Evolutionary conservation across 1,140 invertebrate species (phyloP), one percentile per base, ranked within the genome.

Genomic region (Drosophila melanica): DNA sequence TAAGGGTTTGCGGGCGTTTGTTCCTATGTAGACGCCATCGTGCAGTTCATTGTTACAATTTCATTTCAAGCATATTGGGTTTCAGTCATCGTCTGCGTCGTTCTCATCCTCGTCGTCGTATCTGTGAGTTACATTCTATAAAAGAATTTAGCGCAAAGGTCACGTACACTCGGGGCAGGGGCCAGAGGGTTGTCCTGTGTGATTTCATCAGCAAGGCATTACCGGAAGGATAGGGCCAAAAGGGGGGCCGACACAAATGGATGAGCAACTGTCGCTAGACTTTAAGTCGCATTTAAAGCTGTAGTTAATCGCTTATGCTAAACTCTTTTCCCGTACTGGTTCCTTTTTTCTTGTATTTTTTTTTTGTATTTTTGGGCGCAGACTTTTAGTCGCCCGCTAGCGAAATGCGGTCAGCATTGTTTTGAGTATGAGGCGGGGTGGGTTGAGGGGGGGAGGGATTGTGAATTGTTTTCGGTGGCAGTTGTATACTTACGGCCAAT

Each of bases 21-120:
- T 12, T 54, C 16, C 14, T 14, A 65, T 44, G n/a, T n/a, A 44
- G 59, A 57, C 16, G 53, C 53, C 44, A 37, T 63, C 14, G 48
- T 64, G 68, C 72, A 82, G 81, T 85, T 85, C 81, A 85, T 85
- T 85, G 81, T 85, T 85, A 85, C 81, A 85, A 80, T 85, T 85
- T 85, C 69, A 85, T 85, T 85, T 85, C 68, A 84, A 79, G 51
- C 77, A 84, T 84, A 84, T 85, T 85, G 81, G 65, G 74, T 85
- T 85, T 85, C 81, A 82, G 79, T 63, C 79, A 69, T 62, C 70
- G 64, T 20, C 27, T 3, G 45, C 51, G 11, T 14, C 30, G 12
- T 23, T 23, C 7, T 42, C 42, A 11, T 27, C 2, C 33, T 8
- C 9, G 2, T 1, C 14, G 16, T 42, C 35, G 27, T 16, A 10